These are phyloP conservation scores for Andrena minutula DNA, from an alignment of 2,888 invertebrate genomes.

Conservation along the genomic window DNA sequence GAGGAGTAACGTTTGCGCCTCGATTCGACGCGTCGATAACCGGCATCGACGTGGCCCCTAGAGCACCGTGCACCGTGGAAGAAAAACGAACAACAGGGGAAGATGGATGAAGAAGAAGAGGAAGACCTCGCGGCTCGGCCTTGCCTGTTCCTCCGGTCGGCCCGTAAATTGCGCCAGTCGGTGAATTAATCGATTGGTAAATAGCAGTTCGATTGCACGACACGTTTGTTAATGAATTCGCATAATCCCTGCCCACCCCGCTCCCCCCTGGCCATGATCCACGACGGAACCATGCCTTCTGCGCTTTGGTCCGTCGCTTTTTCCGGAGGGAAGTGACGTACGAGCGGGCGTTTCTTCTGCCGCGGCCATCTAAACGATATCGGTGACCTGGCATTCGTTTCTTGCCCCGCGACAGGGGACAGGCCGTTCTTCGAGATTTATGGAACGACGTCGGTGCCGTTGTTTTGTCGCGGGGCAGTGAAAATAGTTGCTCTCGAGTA, in stretches of 20 bases:
- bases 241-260: constrained; percentile 38
- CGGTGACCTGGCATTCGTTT: constrained; percentile 56
- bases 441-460: constrained; percentile 44
- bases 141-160: constrained; percentile 31
- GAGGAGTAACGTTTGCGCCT: constrained; percentile 59
- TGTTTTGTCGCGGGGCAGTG: constrained; percentile 33
- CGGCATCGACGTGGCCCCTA: constrained; percentile 24
- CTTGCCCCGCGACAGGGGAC: constrained; percentile 38
- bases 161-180: constrained; percentile 51
- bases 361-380: constrained; percentile 52
- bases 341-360: constrained; percentile 39
- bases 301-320: constrained; percentile 43
- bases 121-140: constrained; percentile 34
- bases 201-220: constrained; percentile 63
- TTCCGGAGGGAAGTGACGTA: constrained; percentile 48
- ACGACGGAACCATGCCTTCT: neutral
- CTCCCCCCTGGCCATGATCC: constrained; percentile 3
- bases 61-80: constrained; percentile 19
- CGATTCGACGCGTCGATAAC: constrained; percentile 55
- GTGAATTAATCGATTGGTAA: constrained; percentile 65
- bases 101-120: constrained; percentile 14
- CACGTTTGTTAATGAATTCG: constrained; percentile 62
- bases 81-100: neutral
- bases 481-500: constrained; percentile 31
- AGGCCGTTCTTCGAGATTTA: constrained; percentile 55